These are phyloP conservation scores for Eristalis pertinax DNA, from an alignment of 2,888 invertebrate genomes.

Conservation along the genomic window DNA sequence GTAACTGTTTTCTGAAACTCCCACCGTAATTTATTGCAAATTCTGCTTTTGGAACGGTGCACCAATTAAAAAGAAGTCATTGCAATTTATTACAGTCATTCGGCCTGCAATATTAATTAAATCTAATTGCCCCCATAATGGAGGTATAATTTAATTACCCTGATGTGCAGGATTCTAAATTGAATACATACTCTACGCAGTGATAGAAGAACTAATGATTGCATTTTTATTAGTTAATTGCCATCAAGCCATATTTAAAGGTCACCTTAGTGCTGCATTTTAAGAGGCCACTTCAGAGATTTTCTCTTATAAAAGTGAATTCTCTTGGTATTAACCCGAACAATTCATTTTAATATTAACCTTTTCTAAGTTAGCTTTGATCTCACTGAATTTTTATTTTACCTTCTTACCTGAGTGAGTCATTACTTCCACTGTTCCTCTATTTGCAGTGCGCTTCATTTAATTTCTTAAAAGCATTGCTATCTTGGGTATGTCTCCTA, in stretches of 20 bases:
- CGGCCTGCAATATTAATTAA: not conserved
- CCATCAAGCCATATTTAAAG: not conserved
- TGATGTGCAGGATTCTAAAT: not conserved
- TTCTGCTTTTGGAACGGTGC: too few relatives aligned
- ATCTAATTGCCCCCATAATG: not conserved
- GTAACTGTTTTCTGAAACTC: too few relatives aligned
- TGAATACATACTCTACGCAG: not conserved
- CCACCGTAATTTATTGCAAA: too few relatives aligned
- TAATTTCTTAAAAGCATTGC: not conserved
- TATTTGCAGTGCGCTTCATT: not conserved
- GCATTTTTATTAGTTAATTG: not conserved
- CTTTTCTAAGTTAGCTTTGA: not conserved
- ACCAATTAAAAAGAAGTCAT: not conserved
- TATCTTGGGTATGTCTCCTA: not conserved
- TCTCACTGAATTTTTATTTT: not conserved
- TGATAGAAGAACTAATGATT: not conserved
- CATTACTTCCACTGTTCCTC: not conserved
- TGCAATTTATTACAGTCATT: not conserved
- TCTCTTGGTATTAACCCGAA: not conserved
- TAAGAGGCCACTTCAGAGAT: not conserved
- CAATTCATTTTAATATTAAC: not conserved
- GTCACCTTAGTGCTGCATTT: not conserved
- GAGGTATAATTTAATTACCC: not conserved
- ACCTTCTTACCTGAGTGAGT: not conserved
- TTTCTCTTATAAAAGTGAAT: not conserved